phyloP scores from a whole-genome alignment of 1,140 invertebrate genomes.

The Heliconius eleuchia region DNA sequence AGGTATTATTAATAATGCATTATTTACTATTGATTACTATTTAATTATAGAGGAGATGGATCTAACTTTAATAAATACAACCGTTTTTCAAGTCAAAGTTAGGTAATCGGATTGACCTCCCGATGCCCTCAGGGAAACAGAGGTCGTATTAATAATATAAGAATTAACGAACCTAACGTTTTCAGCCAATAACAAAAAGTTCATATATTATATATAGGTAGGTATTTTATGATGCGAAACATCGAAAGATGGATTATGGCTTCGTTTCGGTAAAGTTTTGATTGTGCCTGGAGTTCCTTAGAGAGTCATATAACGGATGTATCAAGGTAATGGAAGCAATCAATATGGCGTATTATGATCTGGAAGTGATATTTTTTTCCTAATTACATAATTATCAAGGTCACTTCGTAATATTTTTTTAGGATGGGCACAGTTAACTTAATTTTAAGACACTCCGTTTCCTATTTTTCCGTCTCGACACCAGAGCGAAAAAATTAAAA shows the following conservation, averaged over 20 bases:
- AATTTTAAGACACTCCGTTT: too few relatives aligned
- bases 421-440: too few relatives aligned
- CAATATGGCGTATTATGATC: neutral
- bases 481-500: too few relatives aligned
- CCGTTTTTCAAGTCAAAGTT: neutral
- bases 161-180: neutral
- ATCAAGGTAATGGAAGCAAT: neutral
- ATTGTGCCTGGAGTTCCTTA: neutral
- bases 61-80: neutral
- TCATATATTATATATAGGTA: neutral
- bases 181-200: conserved; percentile 12
- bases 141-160: conserved; percentile 10
- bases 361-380: neutral
- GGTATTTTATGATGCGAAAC: conserved; percentile 7
- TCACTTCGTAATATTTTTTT: too few relatives aligned
- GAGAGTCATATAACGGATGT: neutral
- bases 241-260: conserved; percentile 7
- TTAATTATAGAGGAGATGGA: neutral
- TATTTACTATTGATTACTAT: conserved; percentile 1
- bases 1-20: neutral
- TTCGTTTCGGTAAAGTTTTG: neutral
- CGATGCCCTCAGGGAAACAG: neutral
- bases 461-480: too few relatives aligned
- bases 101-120: neutral
- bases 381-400: neutral